Base-by-base conservation (phyloP, 2,113 vertebrate species). In the Etheostoma spectabile region DNA sequence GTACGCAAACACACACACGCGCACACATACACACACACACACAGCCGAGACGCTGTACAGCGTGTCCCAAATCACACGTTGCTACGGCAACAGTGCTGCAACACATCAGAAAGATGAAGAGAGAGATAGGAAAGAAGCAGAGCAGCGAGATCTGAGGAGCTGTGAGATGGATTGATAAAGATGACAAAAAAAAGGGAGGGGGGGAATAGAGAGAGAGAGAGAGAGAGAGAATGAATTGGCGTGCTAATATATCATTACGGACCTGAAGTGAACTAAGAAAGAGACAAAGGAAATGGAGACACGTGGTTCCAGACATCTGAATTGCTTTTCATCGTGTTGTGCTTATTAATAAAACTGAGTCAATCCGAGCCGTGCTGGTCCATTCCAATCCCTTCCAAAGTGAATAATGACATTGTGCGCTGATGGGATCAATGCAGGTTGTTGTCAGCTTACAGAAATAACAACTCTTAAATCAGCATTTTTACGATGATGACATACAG, bases 11-110 rank as follows among this genome's bases (percentile, higher is more conserved):
- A 53, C 62, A 19, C 45, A 14, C 71, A 35, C 55, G 62, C 55
- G 18, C 21, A 19, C 11, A 49, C 56, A 64, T 33, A 64, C 56
- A 74, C 59, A 53, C 56, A 63, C 67, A 70, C 81, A 57, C 61
- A 74, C 53, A 53, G 30, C 66, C 30, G 33, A 64, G 65, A 68
- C 53, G 61, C 70, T 75, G 91, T 77, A 91, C 91, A 90, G 59
- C 77, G 75, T 93, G 93, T 94, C 88, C 92, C 80, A 83, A 91
- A 91, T 94, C 87, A 82, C 77, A 69, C 11, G 91, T 95, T 93
- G 86, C 90, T 80, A 94, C 71, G 87, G 92, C 89, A 93, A 91
- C 94, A 84, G 87, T 19, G 51, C 68, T 65, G 90, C 84, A 92
- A 92, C 89, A 93, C 85, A 91, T 89, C 83, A 87, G 87, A 88